Evolutionary conservation across 2,888 invertebrate species (phyloP), one percentile per base, ranked within the genome.

Genomic region (Aromia moschata): DNA sequence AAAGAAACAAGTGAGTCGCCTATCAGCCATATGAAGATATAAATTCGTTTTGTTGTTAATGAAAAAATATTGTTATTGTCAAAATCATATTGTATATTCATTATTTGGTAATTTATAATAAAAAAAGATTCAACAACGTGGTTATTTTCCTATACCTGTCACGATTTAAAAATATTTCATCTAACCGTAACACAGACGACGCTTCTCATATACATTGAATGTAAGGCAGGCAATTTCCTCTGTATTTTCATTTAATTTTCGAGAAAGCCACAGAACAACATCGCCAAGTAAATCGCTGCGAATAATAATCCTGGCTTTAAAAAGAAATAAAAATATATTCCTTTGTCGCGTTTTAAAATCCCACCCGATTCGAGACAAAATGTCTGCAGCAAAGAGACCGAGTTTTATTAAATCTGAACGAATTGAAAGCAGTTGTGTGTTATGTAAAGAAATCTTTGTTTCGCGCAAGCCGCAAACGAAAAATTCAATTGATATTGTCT

Each of bases 401-500:
- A 36, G 30, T n/a, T 40, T 51, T 45, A 49, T 57, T 57, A 51
- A 51, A 57, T 57, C 51, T 51, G 11, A 49, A 16, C 9, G 37
- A 51, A 49, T 51, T 44, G 36, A 51, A 44, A 56, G 37, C 38
- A 47, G 43, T 43, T 52, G 33, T 36, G 47, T 33, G 54, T 44
- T 40, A 43, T 30, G 44, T 43, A 49, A 40, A 59, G 56, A 56
- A 52, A 52, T 52, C 40, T 41, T 52, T 52, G 41, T 45, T 44
- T 43, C 12, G 30, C 44, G 25, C 41, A 25, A 30, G 40, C 38
- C 37, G 20, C 52, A 52, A 41, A 49, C 30, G 30, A 38, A 63
- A 60, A 62, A 58, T 59, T 49, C 59, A 60, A 64, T 60, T 60
- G 64, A 62, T 64, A 65, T 64, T 61, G 61, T 64, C 66, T 64